Conservation (phyloP, 1,140 invertebrate genomes). For the Magallana ariakensis region DNA sequence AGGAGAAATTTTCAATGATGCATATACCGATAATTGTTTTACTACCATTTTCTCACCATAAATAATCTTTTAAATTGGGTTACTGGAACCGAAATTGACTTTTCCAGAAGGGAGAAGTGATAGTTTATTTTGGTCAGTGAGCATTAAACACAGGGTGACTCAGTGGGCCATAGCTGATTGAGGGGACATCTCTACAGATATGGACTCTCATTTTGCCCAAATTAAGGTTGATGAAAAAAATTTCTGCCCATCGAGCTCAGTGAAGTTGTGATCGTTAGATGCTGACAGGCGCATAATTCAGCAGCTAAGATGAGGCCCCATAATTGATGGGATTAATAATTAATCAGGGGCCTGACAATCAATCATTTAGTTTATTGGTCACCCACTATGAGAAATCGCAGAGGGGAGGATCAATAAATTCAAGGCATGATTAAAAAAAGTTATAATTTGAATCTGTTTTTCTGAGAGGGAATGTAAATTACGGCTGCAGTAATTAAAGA, state of each 20-base stretch:
- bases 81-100: neutral
- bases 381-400: neutral
- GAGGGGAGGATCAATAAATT: conserved; percentile 37
- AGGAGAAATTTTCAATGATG: neutral
- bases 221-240: conserved; percentile 22
- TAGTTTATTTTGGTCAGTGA: conserved; percentile 36
- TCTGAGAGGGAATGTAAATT: neutral
- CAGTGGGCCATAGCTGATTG: neutral
- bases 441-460: neutral
- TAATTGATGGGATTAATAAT: conserved; percentile 37
- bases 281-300: conserved; percentile 27
- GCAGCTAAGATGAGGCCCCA: neutral
- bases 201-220: conserved; percentile 30
- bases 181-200: neutral
- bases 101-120: neutral
- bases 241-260: conserved; percentile 14
- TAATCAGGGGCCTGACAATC: conserved; percentile 23
- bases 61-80: neutral
- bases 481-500: neutral
- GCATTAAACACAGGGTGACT: conserved; percentile 19
- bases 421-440: conserved; percentile 3
- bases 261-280: conserved; percentile 12
- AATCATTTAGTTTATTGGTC: conserved; percentile 35
- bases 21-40: neutral
- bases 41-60: neutral